A percentile compares a stretch with the other conserved stretches of the same genome.
Conservation (phyloP, 2,797 vertebrate genomes). For the Huso huso region DNA sequence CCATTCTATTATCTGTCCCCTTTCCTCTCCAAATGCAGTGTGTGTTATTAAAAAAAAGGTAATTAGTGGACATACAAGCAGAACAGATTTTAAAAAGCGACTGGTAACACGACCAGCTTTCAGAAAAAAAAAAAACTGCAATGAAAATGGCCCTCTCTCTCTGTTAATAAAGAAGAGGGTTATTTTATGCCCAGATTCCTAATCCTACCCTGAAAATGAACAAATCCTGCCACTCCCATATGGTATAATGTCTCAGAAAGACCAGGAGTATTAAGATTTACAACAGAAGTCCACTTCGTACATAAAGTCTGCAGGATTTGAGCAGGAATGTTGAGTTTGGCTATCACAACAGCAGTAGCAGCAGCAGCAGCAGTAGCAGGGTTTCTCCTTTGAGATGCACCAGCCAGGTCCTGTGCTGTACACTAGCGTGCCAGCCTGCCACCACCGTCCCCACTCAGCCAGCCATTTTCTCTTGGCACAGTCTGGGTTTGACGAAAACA, state of each 20-base stretch:
- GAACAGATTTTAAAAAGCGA: too few relatives aligned
- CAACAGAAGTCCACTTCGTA: constrained; percentile 52
- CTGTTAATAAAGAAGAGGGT: constrained; percentile 59
- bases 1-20: too few relatives aligned
- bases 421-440: not conserved
- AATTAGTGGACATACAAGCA: too few relatives aligned
- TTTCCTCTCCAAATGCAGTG: too few relatives aligned
- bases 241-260: constrained; percentile 53
- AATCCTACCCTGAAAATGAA: constrained; percentile 67
- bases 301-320: constrained; percentile 57
- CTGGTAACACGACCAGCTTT: constrained; percentile 35
- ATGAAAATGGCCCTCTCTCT: too few relatives aligned
- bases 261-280: constrained; percentile 57
- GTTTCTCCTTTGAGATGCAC: constrained; percentile 7
- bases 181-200: constrained; percentile 72
- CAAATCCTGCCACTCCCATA: constrained; percentile 65
- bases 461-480: not conserved
- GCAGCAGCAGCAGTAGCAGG: too few relatives aligned
- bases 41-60: too few relatives aligned
- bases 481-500: not conserved
- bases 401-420: constrained; percentile 33
- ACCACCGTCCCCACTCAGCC: not conserved
- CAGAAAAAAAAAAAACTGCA: constrained; percentile 29
- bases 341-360: constrained; percentile 33
- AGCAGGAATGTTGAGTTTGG: constrained; percentile 34